These are phyloP conservation scores for Oscheius sp. DNA, from an alignment of 2,888 invertebrate species.

Conservation along the genomic window DNA sequence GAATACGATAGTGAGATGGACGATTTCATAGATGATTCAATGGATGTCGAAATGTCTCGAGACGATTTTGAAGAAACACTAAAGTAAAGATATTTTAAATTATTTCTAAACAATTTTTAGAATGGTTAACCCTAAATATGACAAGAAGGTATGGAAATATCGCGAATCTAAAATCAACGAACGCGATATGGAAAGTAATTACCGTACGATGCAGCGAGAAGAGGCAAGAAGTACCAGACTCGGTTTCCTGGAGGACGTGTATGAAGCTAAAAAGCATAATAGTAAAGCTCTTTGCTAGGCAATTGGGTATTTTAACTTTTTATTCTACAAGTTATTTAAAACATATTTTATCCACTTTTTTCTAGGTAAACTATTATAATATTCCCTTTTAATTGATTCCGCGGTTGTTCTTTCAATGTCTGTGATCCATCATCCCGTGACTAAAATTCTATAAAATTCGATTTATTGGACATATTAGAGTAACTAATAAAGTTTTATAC, in stretches of 20 bases:
- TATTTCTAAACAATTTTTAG: conserved; percentile 25
- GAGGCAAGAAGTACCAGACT: conserved; percentile 60
- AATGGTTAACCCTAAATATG: conserved; percentile 62
- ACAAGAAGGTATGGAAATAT: conserved; percentile 62
- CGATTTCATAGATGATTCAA: conserved; percentile 67
- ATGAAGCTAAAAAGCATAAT: conserved; percentile 53
- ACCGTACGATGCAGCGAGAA: conserved; percentile 57
- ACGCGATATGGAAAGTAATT: conserved; percentile 60
- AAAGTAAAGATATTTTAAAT: conserved; percentile 29
- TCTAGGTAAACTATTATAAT: too few relatives aligned
- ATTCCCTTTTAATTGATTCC: too few relatives aligned
- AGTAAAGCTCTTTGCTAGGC: conserved; percentile 33
- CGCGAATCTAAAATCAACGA: conserved; percentile 59
- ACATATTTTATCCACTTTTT: too few relatives aligned
- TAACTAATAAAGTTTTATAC: too few relatives aligned
- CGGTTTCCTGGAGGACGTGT: conserved; percentile 59
- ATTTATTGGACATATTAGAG: too few relatives aligned
- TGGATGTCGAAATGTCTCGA: conserved; percentile 51
- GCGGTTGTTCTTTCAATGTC: too few relatives aligned
- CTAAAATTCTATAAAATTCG: too few relatives aligned
- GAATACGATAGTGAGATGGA: conserved; percentile 67
- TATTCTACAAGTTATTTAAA: background rate
- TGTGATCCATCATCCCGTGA: too few relatives aligned
- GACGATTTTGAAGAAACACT: conserved; percentile 64
- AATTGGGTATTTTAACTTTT: background rate